Conservation (phyloP, 1,140 invertebrate species). For the Drosophila sp. region DNA sequence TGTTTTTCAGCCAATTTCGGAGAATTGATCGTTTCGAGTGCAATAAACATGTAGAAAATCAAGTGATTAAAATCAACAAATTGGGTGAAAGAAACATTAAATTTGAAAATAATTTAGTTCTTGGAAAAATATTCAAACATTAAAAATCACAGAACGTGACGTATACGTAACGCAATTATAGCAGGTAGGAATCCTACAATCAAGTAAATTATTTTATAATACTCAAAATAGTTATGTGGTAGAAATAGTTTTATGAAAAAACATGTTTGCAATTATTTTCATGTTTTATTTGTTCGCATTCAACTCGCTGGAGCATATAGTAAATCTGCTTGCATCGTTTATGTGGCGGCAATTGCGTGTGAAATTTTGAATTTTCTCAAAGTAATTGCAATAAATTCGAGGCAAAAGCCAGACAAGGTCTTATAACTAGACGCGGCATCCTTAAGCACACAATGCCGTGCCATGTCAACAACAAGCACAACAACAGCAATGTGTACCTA, state of each 20-base stretch:
- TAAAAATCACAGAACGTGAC: conserved; percentile 15
- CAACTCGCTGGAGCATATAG: not conserved
- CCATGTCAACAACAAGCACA: conserved; percentile 36
- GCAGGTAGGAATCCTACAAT: not conserved
- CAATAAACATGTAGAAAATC: not conserved
- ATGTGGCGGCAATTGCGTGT: conserved; percentile 4
- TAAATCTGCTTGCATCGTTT: conserved; percentile 1
- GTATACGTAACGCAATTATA: conserved; percentile 20
- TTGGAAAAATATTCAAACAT: not conserved
- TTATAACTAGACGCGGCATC: conserved; percentile 31
- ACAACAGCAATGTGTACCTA: conserved; percentile 10
- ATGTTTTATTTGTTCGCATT: not conserved
- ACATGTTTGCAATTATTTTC: conserved; percentile 3
- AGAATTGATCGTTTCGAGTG: conserved; percentile 4
- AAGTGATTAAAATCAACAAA: not conserved
- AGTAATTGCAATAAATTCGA: conserved; percentile 22
- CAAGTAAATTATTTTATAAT: not conserved
- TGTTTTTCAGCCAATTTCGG: conserved; percentile 12
- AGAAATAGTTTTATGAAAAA: not conserved
- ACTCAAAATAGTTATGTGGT: not conserved
- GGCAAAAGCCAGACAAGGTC: conserved; percentile 1
- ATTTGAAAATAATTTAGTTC: not conserved
- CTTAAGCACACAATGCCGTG: conserved; percentile 67
- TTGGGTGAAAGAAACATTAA: not conserved
- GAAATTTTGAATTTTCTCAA: conserved; percentile 21